These are phyloP conservation scores for Ditylenchus weischeri DNA, from an alignment of 2,888 invertebrate genomes.

Conservation along the genomic window DNA sequence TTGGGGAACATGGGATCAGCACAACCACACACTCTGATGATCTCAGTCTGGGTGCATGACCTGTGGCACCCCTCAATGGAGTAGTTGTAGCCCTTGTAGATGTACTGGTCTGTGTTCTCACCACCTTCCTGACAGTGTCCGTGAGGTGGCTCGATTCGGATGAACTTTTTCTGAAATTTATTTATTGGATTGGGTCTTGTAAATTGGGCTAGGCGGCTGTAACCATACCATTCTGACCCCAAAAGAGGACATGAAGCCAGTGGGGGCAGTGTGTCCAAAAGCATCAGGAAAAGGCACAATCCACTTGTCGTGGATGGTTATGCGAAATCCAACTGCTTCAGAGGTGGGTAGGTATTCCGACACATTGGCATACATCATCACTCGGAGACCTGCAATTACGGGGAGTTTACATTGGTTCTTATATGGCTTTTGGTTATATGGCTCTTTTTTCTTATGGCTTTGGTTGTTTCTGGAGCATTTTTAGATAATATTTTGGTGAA, in stretches of 20 bases:
- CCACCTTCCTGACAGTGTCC: conserved; percentile 53
- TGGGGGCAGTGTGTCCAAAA: conserved; percentile 57
- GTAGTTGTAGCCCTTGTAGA: conserved; percentile 55
- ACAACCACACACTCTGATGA: conserved; percentile 47
- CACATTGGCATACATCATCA: conserved; percentile 55
- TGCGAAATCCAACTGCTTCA: conserved; percentile 56
- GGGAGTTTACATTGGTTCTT: not conserved
- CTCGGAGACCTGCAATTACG: conserved; percentile 47
- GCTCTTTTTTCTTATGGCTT: conserved; percentile 10
- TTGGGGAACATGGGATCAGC: conserved; percentile 57
- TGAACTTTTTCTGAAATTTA: conserved; percentile 51
- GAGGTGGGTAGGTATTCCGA: conserved; percentile 57
- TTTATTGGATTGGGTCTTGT: not conserved
- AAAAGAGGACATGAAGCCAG: conserved; percentile 57
- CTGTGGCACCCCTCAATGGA: conserved; percentile 57
- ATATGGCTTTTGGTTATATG: too few species aligned
- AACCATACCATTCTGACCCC: conserved; percentile 54
- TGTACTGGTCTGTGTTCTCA: conserved; percentile 44
- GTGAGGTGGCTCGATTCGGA: conserved; percentile 50
- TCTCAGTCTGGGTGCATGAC: conserved; percentile 55
- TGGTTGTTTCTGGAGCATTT: too few species aligned
- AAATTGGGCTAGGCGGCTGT: not conserved
- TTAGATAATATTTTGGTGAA: too few species aligned
- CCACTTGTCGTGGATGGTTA: conserved; percentile 57
- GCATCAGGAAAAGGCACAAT: conserved; percentile 58